phyloP scores from a whole-genome alignment of 2,888 invertebrate genomes.

The Agrochola circellaris region DNA sequence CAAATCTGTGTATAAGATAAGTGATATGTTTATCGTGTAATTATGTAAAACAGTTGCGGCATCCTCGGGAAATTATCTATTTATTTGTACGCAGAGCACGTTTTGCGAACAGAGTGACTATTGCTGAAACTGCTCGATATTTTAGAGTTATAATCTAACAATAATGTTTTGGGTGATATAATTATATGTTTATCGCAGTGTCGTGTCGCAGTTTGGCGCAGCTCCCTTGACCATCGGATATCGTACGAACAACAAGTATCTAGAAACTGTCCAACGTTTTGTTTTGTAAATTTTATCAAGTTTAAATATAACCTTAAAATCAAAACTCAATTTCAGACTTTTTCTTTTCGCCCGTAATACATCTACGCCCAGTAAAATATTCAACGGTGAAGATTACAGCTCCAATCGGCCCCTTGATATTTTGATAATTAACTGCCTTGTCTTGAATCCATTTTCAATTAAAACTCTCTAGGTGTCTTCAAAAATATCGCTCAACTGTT shows the following conservation, averaged over 20 bases:
- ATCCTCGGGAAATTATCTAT: conserved; percentile 48
- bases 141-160: not conserved
- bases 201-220: no score
- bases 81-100: conserved; percentile 53
- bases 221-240: no score
- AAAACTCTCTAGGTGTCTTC: not conserved
- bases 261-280: no score
- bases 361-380: no score
- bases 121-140: conserved; percentile 32
- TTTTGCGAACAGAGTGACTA: conserved; percentile 28
- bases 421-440: not conserved
- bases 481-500: not conserved
- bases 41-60: conserved; percentile 58
- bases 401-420: no score
- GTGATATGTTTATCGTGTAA: conserved; percentile 54
- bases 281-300: no score
- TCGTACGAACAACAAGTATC: no score
- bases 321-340: no score
- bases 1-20: conserved; percentile 31
- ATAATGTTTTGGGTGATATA: not conserved
- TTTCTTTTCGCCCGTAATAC: no score
- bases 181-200: no score
- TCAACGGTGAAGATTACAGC: no score
- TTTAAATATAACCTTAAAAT: no score
- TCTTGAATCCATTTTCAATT: not conserved